Conservation (phyloP, 2,113 vertebrate species). For the Brevimyrus niger region DNA sequence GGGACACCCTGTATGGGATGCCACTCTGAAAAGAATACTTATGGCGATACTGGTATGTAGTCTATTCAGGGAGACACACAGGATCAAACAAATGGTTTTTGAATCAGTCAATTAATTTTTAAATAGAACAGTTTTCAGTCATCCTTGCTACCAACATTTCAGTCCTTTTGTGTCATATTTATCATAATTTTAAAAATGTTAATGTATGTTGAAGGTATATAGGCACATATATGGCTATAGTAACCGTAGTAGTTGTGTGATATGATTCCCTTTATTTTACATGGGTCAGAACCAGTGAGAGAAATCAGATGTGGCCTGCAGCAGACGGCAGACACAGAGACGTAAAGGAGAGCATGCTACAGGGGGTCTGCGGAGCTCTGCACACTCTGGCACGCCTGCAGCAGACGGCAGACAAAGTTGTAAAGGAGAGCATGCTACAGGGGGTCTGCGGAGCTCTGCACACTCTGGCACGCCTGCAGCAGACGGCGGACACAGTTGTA, state of each 20-base stretch:
- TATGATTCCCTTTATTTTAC: background rate
- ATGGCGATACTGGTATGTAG: background rate
- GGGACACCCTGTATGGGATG: background rate
- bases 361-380: no score
- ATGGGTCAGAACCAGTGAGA: background rate
- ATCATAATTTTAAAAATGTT: no score
- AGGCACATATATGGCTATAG: background rate
- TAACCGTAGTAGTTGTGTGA: background rate
- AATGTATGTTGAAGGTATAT: background rate
- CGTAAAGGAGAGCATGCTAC: background rate
- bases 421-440: background rate
- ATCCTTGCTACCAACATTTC: background rate
- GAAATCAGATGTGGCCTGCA: background rate
- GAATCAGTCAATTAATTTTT: background rate
- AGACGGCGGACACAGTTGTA: background rate
- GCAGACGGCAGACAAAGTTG: background rate
- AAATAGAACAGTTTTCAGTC: background rate
- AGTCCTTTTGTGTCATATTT: background rate
- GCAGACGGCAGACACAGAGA: background rate
- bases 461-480: background rate
- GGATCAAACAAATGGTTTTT: background rate
- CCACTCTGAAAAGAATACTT: background rate
- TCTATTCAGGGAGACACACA: background rate
- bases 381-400: background rate
- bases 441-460: no score